phyloP scores from a whole-genome alignment of 2,113 vertebrate species.

The Rhinolophus sinicus region DNA sequence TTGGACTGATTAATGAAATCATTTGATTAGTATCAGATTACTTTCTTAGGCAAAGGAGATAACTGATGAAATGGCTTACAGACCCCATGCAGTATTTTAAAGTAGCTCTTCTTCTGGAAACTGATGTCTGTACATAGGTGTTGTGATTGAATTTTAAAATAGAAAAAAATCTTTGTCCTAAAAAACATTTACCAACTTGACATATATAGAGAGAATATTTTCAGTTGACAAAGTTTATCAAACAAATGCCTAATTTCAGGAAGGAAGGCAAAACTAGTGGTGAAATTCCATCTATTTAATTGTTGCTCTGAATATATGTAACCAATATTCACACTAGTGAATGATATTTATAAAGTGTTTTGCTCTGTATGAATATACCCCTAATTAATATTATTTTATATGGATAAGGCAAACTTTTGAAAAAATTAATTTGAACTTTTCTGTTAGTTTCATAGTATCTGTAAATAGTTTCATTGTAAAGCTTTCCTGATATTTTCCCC shows the following conservation, averaged over 20 bases:
- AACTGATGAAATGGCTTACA: not conserved
- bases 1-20: not conserved
- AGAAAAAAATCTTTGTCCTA: not conserved
- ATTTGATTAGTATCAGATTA: not conserved
- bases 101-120: slow-evolving; percentile 31
- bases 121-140: not conserved
- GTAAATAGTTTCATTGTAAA: not conserved
- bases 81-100: not conserved
- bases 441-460: not conserved
- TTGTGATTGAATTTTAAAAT: slow-evolving; percentile 35
- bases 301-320: not conserved
- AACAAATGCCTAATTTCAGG: not conserved
- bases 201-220: not conserved
- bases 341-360: slow-evolving; percentile 8
- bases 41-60: not conserved
- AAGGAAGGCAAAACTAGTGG: not conserved
- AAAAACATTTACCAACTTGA: not conserved
- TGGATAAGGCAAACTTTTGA: not conserved
- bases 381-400: not conserved
- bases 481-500: not conserved
- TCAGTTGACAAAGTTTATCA: slow-evolving; percentile 2
- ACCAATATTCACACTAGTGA: not conserved
- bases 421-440: not conserved
- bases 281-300: not conserved
- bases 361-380: not conserved